Evolutionary conservation across 2,113 vertebrate species (phyloP).

Genomic region (Neodon shergylaensis): DNA sequence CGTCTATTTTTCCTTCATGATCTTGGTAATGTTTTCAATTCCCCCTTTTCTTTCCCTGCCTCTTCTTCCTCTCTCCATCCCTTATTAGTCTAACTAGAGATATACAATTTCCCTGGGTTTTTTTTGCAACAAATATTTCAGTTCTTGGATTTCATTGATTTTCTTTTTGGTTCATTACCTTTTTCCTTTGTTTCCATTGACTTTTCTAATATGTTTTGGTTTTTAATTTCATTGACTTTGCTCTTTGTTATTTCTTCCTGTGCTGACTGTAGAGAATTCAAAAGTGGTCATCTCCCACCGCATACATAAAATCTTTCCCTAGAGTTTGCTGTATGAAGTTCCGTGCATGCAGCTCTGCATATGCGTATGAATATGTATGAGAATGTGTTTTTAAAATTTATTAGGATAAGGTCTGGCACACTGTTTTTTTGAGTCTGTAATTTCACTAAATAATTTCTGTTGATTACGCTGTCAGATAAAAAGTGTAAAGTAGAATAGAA

Average conservation of each 20-base stretch:
- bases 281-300: not conserved
- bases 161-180: constrained; percentile 16
- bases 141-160: not conserved
- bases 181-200: not conserved
- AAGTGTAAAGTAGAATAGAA: not conserved
- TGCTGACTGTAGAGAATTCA: not conserved
- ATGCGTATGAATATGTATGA: not conserved
- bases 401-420: not conserved
- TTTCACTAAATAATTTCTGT: constrained; percentile 1
- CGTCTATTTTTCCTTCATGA: not conserved
- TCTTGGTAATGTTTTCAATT: not conserved
- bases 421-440: not conserved
- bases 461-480: not conserved
- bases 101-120: not conserved
- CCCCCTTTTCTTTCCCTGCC: no score
- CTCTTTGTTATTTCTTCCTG: not conserved
- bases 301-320: not conserved
- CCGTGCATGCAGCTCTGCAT: not conserved
- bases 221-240: not conserved
- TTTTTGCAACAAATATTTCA: not conserved
- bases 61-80: not conserved
- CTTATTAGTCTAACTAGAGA: not conserved
- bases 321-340: not conserved
- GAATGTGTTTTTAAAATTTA: not conserved
- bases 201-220: not conserved